A percentile compares a stretch with the other conserved stretches of the same genome.
Conservation (phyloP, 1,140 invertebrate species). For the Meloidogyne chitwoodi region DNA sequence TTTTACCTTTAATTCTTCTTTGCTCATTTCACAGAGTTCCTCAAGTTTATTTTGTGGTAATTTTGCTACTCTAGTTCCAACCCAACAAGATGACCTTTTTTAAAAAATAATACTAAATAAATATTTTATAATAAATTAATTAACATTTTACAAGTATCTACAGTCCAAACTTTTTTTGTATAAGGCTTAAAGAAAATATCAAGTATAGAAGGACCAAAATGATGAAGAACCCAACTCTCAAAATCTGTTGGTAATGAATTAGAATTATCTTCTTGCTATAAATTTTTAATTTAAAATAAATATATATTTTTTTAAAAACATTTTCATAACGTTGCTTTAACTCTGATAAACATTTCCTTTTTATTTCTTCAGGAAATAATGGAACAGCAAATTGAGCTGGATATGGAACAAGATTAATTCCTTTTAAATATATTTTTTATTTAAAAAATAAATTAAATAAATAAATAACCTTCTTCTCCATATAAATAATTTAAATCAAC, state of each 20-base stretch:
- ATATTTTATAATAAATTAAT: slow-evolving; percentile 7
- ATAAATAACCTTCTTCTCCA: slow-evolving; percentile 33
- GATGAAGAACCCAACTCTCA: slow-evolving; percentile 56
- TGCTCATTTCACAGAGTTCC: slow-evolving; percentile 53
- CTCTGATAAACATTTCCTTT: slow-evolving; percentile 49
- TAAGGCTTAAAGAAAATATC: slow-evolving; percentile 59
- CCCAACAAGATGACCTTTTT: slow-evolving; percentile 46
- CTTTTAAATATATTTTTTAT: background rate
- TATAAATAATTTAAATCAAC: slow-evolving; percentile 60
- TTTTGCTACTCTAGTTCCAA: slow-evolving; percentile 57
- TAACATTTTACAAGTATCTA: slow-evolving; percentile 55
- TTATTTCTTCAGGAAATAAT: slow-evolving; percentile 57
- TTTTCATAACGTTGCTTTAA: slow-evolving; percentile 59
- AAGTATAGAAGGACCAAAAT: slow-evolving; percentile 58
- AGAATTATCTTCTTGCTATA: background rate
- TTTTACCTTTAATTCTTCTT: slow-evolving; percentile 43
- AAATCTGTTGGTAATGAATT: slow-evolving; percentile 42
- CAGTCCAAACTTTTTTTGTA: slow-evolving; percentile 59
- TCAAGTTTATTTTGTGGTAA: slow-evolving; percentile 57
- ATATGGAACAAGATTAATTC: slow-evolving; percentile 57
- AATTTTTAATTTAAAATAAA: background rate
- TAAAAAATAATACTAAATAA: slow-evolving; percentile 8
- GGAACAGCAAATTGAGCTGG: slow-evolving; percentile 60
- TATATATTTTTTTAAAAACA: slow-evolving; percentile 8
- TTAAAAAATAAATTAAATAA: background rate